Conservation (phyloP, 2,888 invertebrate genomes). For the Lysandra coridon region DNA sequence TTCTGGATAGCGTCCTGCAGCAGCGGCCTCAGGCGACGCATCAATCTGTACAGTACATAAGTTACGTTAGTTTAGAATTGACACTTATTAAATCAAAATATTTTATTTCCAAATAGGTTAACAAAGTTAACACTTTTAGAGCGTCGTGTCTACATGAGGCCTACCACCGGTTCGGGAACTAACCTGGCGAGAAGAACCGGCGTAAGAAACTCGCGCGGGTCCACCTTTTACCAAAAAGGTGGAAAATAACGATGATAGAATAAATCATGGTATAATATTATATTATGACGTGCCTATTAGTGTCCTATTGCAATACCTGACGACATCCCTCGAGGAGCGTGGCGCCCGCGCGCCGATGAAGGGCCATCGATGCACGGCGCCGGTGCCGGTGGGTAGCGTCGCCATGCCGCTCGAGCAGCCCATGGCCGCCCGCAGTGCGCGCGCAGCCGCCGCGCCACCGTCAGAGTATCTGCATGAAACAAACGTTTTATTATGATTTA, state of each 20-base stretch:
- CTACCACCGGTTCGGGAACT: too few species aligned
- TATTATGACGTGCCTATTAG: background rate
- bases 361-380: conserved; percentile 92
- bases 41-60: conserved; percentile 79
- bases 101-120: too few species aligned
- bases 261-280: background rate
- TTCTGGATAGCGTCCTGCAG: conserved; percentile 98
- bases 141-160: too few species aligned
- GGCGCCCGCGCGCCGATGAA: conserved; percentile 91
- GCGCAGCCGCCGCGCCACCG: conserved; percentile 81
- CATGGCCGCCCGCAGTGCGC: conserved; percentile 31
- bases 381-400: conserved; percentile 53
- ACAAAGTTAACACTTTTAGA: too few species aligned
- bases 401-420: conserved; percentile 17
- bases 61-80: background rate
- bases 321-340: conserved; percentile 93
- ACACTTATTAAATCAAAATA: background rate
- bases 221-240: too few species aligned
- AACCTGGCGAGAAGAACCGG: too few species aligned
- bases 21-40: conserved; percentile 94
- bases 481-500: background rate
- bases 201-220: too few species aligned
- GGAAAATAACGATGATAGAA: background rate
- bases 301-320: conserved; percentile 49
- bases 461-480: conserved; percentile 82